Conservation (phyloP, 1,140 invertebrate species). For the Drosophila subpulchrella region DNA sequence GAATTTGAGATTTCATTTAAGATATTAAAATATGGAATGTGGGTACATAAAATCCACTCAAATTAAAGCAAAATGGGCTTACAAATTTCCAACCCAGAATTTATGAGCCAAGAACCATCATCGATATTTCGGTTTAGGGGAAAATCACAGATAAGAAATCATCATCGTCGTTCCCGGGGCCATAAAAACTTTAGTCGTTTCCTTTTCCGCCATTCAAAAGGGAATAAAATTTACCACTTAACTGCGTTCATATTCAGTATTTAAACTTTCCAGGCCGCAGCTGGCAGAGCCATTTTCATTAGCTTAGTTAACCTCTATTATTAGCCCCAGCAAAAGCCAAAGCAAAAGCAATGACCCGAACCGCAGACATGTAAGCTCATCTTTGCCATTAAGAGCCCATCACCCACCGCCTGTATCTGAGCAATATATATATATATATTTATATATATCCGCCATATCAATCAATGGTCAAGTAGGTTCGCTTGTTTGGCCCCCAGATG, state of each 20-base stretch:
- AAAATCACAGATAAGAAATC: constrained; percentile 25
- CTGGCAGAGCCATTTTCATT: constrained; percentile 53
- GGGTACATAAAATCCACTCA: too few relatives aligned
- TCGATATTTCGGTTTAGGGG: constrained; percentile 1
- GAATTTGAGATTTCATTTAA: too few relatives aligned
- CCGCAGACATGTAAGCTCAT: constrained; percentile 36
- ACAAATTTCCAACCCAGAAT: not conserved
- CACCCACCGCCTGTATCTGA: constrained; percentile 36
- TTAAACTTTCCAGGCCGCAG: constrained; percentile 37
- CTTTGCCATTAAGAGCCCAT: constrained; percentile 55
- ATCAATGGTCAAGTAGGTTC: constrained; percentile 61
- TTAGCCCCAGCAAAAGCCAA: constrained; percentile 50
- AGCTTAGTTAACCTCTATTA: constrained; percentile 74
- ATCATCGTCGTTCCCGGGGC: not conserved
- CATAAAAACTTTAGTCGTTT: constrained; percentile 33
- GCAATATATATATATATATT: not conserved
- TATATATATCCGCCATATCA: constrained; percentile 58
- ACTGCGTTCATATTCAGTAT: constrained; percentile 42
- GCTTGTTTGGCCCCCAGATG: constrained; percentile 56
- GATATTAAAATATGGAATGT: too few relatives aligned
- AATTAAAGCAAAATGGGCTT: not conserved
- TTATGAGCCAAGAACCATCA: constrained; percentile 9
- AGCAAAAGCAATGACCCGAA: constrained; percentile 42
- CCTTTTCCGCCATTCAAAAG: constrained; percentile 1
- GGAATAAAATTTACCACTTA: constrained; percentile 38